A percentile compares a stretch with the other conserved stretches of the same genome.
Conservation (phyloP, 2,888 invertebrate genomes). For the Notodonta dromedarius region DNA sequence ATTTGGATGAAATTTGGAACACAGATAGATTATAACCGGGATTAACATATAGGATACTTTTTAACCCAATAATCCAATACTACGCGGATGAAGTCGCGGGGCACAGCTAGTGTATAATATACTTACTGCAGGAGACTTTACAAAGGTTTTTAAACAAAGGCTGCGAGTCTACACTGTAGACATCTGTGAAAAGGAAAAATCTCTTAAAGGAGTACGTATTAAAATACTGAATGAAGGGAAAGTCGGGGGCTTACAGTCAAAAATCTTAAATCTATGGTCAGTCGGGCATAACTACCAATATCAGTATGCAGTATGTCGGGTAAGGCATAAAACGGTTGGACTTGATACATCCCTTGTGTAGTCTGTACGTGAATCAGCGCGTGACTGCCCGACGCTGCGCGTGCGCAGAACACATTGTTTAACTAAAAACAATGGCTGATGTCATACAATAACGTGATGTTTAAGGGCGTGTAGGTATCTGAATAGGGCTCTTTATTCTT, state of each 20-base stretch:
- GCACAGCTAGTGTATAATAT: too few relatives aligned
- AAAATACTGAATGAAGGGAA: too few relatives aligned
- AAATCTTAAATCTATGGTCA: constrained; percentile 43
- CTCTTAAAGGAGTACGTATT: too few relatives aligned
- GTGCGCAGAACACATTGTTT: constrained; percentile 62
- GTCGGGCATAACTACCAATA: constrained; percentile 42
- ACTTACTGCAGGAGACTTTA: too few relatives aligned
- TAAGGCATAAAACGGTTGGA: constrained; percentile 43
- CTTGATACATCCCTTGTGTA: constrained; percentile 51
- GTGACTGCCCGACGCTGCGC: constrained; percentile 59
- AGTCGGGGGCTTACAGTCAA: neutral
- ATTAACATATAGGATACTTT: too few relatives aligned
- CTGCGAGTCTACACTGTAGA: too few relatives aligned
- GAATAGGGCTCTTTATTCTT: constrained; percentile 15
- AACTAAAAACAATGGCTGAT: constrained; percentile 69
- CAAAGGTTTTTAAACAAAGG: too few relatives aligned
- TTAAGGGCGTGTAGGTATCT: constrained; percentile 43
- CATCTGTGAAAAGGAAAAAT: too few relatives aligned
- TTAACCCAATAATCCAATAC: too few relatives aligned
- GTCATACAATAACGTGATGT: constrained; percentile 66
- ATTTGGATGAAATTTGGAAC: too few relatives aligned
- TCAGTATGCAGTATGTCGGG: constrained; percentile 33
- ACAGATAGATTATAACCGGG: too few relatives aligned
- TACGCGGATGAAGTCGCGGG: too few relatives aligned
- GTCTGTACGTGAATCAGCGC: constrained; percentile 63